Evolutionary conservation across 2,888 invertebrate species (phyloP).

Genomic region (Gryllus longicercus): DNA sequence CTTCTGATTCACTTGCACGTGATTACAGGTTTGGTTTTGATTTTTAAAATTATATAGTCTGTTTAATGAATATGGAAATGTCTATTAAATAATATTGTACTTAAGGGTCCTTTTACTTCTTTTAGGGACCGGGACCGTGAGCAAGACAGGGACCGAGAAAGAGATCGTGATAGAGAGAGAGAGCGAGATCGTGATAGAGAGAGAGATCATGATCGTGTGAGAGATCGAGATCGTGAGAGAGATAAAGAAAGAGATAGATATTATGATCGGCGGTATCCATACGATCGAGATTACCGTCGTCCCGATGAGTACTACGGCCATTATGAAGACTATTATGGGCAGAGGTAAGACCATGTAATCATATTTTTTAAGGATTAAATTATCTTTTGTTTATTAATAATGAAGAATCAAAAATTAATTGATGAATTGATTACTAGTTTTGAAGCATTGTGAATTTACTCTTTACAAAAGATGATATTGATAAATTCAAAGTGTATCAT

Average conservation of each 20-base stretch:
- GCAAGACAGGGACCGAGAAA: conserved; percentile 25
- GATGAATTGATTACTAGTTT: too few species aligned
- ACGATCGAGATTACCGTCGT: conserved; percentile 42
- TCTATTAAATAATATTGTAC: background rate
- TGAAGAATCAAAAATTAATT: too few species aligned
- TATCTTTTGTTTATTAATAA: background rate
- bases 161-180: background rate
- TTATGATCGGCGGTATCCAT: conserved; percentile 43
- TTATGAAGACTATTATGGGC: conserved; percentile 46
- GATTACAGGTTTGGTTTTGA: background rate
- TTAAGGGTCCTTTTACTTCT: background rate
- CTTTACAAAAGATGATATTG: too few species aligned
- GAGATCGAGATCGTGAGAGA: conserved; percentile 42
- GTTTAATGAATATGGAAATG: background rate
- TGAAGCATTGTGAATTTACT: too few species aligned
- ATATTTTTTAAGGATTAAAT: background rate
- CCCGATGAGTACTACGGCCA: conserved; percentile 44
- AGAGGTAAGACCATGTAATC: conserved; percentile 33
- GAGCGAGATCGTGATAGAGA: conserved; percentile 39
- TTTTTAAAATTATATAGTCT: background rate
- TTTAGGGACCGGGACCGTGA: conserved; percentile 1
- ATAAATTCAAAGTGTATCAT: too few species aligned
- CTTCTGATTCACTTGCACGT: background rate
- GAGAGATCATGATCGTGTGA: conserved; percentile 42
- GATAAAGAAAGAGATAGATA: conserved; percentile 40